These are phyloP conservation scores for Eulemur albifrons DNA, from an alignment of 2,797 vertebrate species.

Conservation along the genomic window DNA sequence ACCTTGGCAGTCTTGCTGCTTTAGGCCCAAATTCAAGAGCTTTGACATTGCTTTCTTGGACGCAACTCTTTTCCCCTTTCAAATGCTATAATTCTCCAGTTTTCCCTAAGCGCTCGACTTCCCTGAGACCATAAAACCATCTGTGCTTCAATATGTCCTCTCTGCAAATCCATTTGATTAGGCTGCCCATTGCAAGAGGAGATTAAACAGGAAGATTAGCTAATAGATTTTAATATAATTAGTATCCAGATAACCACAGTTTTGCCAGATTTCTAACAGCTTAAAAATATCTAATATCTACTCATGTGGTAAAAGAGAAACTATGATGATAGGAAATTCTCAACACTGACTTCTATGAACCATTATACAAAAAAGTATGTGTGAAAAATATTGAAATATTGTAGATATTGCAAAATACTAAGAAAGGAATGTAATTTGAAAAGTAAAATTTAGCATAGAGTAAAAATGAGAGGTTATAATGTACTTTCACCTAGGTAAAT, in stretches of 20 bases:
- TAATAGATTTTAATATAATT: background rate
- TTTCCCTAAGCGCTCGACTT: background rate
- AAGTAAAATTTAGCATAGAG: background rate
- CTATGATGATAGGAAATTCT: background rate
- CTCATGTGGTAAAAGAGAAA: background rate
- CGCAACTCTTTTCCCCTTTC: background rate
- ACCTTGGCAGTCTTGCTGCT: background rate
- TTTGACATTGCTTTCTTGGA: background rate
- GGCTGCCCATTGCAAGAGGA: background rate
- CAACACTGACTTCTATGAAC: background rate
- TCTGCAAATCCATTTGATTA: constrained; percentile 31
- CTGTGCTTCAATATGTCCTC: background rate
- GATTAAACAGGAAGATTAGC: constrained; percentile 26
- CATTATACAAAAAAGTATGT: background rate
- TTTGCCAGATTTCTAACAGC: background rate
- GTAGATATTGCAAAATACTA: background rate
- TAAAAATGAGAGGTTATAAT: background rate
- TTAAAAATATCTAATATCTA: background rate
- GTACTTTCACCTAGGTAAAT: background rate
- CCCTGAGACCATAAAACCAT: background rate
- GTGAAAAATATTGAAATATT: background rate
- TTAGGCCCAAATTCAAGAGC: background rate
- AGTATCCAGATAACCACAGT: background rate
- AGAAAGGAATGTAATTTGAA: background rate
- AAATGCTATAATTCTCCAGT: background rate